These are phyloP conservation scores for Chrysemys picta DNA, from an alignment of 2,113 vertebrate species.

Conservation along the genomic window DNA sequence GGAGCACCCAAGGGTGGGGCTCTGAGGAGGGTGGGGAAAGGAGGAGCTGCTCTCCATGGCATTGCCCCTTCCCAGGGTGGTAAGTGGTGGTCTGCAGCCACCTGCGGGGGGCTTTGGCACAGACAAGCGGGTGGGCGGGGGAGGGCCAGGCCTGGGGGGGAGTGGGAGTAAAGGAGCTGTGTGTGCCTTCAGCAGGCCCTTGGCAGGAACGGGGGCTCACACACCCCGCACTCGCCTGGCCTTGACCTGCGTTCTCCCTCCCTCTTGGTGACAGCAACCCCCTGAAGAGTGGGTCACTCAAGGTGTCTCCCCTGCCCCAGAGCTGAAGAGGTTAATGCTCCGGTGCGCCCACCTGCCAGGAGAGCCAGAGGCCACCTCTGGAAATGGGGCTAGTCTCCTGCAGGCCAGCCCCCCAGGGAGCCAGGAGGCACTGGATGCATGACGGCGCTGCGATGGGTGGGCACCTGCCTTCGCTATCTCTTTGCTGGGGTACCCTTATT, in stretches of 20 bases:
- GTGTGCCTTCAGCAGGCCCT: no score
- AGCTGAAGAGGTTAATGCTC: neutral
- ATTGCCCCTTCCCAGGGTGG: neutral
- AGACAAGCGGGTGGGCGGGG: neutral
- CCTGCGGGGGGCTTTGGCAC: neutral
- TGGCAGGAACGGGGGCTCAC: neutral
- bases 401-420: neutral
- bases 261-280: no score
- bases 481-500: neutral
- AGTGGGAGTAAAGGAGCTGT: no score
- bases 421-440: neutral
- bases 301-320: no score
- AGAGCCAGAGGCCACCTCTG: neutral
- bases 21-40: neutral
- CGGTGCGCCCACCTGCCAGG: neutral
- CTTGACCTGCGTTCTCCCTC: no score
- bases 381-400: neutral
- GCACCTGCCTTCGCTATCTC: neutral
- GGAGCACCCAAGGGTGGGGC: neutral
- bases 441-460: neutral
- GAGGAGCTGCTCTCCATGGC: neutral
- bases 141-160: neutral
- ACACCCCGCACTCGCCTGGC: no score
- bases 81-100: neutral
- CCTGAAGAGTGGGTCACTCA: no score